A percentile compares a stretch with the other conserved stretches of the same genome.
Evolutionary conservation across 2,888 invertebrate genomes (phyloP).

Genomic region (Temnothorax rugatulus): DNA sequence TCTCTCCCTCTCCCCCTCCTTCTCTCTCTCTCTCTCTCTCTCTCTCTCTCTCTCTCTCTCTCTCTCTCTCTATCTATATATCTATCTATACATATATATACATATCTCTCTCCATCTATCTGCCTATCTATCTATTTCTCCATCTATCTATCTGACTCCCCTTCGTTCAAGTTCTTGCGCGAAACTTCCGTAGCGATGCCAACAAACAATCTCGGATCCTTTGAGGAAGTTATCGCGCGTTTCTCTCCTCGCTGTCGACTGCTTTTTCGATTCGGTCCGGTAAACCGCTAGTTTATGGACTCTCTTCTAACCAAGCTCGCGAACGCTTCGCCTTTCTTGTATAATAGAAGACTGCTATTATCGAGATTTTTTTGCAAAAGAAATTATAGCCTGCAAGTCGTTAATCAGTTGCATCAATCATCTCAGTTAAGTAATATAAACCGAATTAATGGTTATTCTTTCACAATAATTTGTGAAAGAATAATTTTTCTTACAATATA

Average conservation of each 20-base stretch:
- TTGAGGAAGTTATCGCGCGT: constrained; percentile 64
- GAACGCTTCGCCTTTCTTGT: background rate
- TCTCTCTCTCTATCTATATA: background rate
- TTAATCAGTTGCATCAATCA: background rate
- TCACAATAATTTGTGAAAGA: background rate
- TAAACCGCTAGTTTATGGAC: constrained; percentile 47
- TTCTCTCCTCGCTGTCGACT: constrained; percentile 47
- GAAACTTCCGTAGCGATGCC: constrained; percentile 62
- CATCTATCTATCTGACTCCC: constrained; percentile 11
- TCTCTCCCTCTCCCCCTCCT: background rate
- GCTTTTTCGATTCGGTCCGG: constrained; percentile 47
- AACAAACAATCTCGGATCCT: constrained; percentile 68
- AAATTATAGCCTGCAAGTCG: background rate
- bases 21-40: constrained; percentile 9
- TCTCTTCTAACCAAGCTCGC: constrained; percentile 16
- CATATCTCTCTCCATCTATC: background rate
- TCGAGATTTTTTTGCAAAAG: background rate
- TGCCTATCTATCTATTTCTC: background rate
- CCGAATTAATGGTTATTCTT: background rate
- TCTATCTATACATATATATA: background rate
- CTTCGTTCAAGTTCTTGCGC: constrained; percentile 34
- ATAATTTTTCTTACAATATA: background rate
- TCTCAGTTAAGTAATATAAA: background rate
- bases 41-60: background rate
- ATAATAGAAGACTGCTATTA: background rate